phyloP scores from a whole-genome alignment of 2,113 vertebrate species.

The Polyodon spathula region DNA sequence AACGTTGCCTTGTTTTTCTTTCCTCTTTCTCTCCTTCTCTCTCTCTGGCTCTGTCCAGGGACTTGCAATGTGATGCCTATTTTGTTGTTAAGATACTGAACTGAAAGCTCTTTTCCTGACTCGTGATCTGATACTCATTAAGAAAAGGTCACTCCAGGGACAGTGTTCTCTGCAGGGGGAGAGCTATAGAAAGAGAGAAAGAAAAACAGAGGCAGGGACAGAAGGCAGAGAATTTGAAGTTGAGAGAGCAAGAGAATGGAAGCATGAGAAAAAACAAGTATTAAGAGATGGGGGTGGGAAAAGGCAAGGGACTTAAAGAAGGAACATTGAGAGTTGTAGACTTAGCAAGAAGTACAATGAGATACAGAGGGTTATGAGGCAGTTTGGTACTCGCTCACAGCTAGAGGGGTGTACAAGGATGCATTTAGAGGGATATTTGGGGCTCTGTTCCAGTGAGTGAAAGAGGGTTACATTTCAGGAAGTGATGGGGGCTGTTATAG shows the following conservation, averaged over 20 bases:
- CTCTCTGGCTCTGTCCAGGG: constrained; percentile 27
- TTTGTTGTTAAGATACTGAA: constrained; percentile 23
- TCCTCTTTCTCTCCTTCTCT: constrained; percentile 31
- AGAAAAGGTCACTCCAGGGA: constrained; percentile 63
- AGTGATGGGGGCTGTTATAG: too few relatives aligned
- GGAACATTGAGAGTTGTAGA: too few relatives aligned
- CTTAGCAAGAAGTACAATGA: too few relatives aligned
- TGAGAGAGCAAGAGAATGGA: not conserved
- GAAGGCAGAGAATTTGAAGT: too few relatives aligned
- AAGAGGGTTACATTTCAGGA: too few relatives aligned
- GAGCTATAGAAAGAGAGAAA: constrained; percentile 29
- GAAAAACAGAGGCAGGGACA: constrained; percentile 15
- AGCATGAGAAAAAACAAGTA: not conserved
- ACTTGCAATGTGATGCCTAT: constrained; percentile 44
- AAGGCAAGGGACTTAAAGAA: too few relatives aligned
- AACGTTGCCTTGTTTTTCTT: constrained; percentile 41
- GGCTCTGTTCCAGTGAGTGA: too few relatives aligned
- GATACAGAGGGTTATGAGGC: too few relatives aligned
- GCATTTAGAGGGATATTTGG: too few relatives aligned
- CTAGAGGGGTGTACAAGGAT: too few relatives aligned
- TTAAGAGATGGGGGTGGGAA: too few relatives aligned
- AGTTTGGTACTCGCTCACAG: too few relatives aligned
- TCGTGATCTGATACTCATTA: constrained; percentile 63
- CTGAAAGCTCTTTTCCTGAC: constrained; percentile 51
- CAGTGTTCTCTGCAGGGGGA: constrained; percentile 31